Conservation (phyloP, 2,113 vertebrate species). For the Neomonachus schauinslandi region DNA sequence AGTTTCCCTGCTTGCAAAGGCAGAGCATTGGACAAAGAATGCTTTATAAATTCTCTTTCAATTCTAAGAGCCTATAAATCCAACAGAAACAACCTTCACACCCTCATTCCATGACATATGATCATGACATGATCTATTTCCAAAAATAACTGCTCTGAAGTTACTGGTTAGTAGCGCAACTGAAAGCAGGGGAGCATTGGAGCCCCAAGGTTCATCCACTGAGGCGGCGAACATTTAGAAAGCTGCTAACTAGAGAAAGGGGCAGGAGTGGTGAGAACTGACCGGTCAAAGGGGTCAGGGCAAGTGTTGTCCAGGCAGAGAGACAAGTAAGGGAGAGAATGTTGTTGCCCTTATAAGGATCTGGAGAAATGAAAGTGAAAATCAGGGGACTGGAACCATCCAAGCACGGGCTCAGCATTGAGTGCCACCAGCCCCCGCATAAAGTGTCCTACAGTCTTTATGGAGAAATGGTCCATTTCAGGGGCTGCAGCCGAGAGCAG, state of each 20-base stretch:
- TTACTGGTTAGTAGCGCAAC: not conserved
- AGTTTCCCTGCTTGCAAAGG: not conserved
- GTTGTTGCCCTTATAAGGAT: not conserved
- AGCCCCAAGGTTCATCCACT: not conserved
- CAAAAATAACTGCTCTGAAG: no score
- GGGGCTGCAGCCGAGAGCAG: not conserved
- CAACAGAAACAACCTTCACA: not conserved
- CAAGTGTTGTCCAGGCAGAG: not conserved
- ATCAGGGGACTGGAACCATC: not conserved
- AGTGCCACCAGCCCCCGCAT: not conserved
- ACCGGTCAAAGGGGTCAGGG: accelerated
- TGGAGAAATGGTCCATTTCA: not conserved
- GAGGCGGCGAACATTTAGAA: not conserved
- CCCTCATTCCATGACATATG: not conserved
- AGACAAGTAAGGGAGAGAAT: not conserved
- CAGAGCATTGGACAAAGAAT: not conserved
- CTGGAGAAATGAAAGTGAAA: not conserved
- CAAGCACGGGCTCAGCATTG: not conserved
- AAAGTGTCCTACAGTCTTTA: not conserved
- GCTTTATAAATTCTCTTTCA: not conserved
- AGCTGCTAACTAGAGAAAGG: not conserved
- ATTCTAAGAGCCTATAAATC: not conserved
- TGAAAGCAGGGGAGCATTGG: not conserved
- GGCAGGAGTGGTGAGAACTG: not conserved
- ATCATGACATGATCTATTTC: not conserved